phyloP scores from a whole-genome alignment of 53 echinoderm and acorn worm genomes.

The Stichopus horrens region DNA sequence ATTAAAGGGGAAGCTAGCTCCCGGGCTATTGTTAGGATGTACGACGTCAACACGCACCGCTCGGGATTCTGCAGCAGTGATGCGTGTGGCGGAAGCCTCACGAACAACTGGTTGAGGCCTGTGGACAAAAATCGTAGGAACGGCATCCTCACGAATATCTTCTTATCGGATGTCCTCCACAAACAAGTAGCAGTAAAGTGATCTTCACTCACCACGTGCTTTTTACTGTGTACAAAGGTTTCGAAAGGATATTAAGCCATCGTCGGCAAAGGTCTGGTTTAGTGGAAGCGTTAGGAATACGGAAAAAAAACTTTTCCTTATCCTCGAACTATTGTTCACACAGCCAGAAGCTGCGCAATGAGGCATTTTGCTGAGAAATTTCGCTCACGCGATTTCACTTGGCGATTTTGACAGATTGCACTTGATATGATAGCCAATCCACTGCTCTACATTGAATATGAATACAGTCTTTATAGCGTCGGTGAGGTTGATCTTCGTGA shows the following conservation, averaged over 20 bases:
- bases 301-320: no score
- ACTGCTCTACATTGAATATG: background rate
- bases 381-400: no score
- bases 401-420: no score
- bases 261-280: slow-evolving; percentile 48
- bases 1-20: no score
- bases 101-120: slow-evolving; percentile 32
- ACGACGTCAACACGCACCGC: slow-evolving; percentile 28
- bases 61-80: slow-evolving; percentile 19
- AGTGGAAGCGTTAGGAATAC: no score
- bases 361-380: slow-evolving; percentile 47
- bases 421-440: no score
- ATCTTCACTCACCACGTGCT: slow-evolving; percentile 56
- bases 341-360: slow-evolving; percentile 58
- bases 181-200: slow-evolving; percentile 60
- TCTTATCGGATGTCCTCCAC: slow-evolving; percentile 22
- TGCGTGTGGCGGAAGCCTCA: background rate
- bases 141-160: slow-evolving; percentile 56
- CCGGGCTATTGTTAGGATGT: background rate
- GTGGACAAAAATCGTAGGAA: slow-evolving; percentile 51
- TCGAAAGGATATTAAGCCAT: slow-evolving; percentile 53
- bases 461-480: background rate
- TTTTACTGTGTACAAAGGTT: slow-evolving; percentile 40
- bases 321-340: no score
- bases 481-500: background rate